Conservation (phyloP, 2,113 vertebrate genomes). For the Sylvilagus bachmani region DNA sequence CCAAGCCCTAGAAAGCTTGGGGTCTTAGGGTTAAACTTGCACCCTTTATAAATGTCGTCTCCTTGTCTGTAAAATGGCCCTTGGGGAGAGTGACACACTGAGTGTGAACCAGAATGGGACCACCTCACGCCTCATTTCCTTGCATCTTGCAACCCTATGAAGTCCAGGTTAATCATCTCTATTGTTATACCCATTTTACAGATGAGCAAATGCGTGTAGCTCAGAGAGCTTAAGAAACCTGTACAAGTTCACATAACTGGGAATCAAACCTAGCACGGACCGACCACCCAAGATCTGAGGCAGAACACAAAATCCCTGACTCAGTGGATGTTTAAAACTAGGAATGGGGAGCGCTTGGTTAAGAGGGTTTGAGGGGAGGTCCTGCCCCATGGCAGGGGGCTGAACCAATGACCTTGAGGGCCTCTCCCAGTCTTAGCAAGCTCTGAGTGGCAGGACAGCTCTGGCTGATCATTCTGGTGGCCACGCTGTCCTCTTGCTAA, state of each 20-base stretch:
- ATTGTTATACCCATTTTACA: neutral
- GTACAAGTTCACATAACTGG: neutral
- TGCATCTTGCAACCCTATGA: neutral
- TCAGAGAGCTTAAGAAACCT: slow-evolving; percentile 8
- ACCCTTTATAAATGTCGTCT: neutral
- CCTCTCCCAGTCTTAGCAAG: neutral
- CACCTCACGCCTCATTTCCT: neutral
- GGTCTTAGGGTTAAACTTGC: neutral
- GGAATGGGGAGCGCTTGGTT: neutral
- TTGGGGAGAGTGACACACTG: neutral
- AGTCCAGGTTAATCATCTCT: too few relatives aligned
- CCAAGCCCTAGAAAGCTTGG: neutral
- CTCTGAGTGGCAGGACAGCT: neutral
- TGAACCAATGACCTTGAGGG: neutral
- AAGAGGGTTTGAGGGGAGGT: neutral
- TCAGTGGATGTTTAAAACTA: neutral
- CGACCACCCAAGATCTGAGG: neutral
- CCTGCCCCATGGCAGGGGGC: neutral
- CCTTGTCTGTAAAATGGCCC: neutral
- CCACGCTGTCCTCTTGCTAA: slow-evolving; percentile 45
- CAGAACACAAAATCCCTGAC: neutral
- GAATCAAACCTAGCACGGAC: neutral
- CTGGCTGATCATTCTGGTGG: neutral
- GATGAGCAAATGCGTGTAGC: neutral
- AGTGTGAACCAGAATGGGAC: neutral